These are phyloP conservation scores for Muscicapa comitata DNA, from an alignment of 2,797 vertebrate species.

Conservation along the genomic window DNA sequence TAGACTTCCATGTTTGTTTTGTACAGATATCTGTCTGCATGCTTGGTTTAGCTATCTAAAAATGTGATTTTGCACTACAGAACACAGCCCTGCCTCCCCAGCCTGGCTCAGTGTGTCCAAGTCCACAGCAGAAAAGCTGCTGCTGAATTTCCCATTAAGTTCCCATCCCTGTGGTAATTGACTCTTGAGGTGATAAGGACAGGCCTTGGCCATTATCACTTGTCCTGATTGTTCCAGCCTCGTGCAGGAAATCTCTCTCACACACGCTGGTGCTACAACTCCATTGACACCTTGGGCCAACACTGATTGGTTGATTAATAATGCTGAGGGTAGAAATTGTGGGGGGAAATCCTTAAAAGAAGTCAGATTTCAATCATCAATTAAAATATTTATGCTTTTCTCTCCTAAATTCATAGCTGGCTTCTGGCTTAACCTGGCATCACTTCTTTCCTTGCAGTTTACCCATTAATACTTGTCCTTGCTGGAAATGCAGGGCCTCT, in stretches of 20 bases:
- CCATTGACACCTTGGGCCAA: background rate
- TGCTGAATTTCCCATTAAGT: background rate
- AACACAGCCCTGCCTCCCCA: background rate
- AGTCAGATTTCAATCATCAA: background rate
- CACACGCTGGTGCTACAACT: background rate
- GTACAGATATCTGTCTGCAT: background rate
- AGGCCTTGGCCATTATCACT: background rate
- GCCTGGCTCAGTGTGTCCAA: background rate
- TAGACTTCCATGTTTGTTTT: background rate
- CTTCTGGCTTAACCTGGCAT: background rate
- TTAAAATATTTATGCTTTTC: background rate
- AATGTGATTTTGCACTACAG: background rate
- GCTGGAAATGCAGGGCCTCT: background rate
- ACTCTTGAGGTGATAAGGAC: background rate
- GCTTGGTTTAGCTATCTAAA: background rate
- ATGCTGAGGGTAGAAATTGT: background rate
- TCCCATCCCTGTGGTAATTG: background rate
- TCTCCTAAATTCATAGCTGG: background rate
- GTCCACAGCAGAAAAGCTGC: background rate
- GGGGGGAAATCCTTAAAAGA: background rate
- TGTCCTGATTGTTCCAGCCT: background rate
- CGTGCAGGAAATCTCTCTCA: fast-evolving
- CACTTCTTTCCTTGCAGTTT: background rate
- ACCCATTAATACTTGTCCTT: background rate
- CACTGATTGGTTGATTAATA: background rate